Conservation (phyloP, 2,888 invertebrate genomes). For the Synergus umbraculus region DNA sequence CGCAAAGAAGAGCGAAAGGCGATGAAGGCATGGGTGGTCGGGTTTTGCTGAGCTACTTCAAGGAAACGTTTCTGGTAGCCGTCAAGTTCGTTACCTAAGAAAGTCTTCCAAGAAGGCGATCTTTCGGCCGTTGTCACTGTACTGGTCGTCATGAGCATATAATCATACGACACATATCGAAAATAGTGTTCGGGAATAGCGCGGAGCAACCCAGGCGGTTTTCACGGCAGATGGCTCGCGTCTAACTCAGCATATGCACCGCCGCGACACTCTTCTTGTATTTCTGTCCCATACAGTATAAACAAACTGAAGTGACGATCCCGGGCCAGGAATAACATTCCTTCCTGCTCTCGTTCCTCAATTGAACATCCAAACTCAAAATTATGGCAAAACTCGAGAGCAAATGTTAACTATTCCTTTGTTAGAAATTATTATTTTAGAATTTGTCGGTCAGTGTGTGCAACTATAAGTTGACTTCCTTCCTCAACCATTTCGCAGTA, state of each 20-base stretch:
- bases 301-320: constrained; percentile 75
- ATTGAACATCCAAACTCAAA: constrained; percentile 42
- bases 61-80: constrained; percentile 63
- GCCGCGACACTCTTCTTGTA: constrained; percentile 73
- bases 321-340: constrained; percentile 73
- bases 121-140: constrained; percentile 62
- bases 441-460: neutral
- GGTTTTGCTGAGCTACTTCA: constrained; percentile 49
- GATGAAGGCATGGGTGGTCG: constrained; percentile 58
- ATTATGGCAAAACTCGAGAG: neutral
- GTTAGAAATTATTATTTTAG: neutral
- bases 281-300: constrained; percentile 75
- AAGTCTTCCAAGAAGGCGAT: constrained; percentile 61
- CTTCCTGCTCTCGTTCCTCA: constrained; percentile 14
- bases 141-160: constrained; percentile 62
- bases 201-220: constrained; percentile 46
- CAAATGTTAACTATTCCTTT: too few species aligned
- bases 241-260: constrained; percentile 58
- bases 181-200: constrained; percentile 65
- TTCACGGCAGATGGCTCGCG: constrained; percentile 71
- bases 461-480: neutral
- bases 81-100: constrained; percentile 62
- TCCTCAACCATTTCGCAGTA: neutral
- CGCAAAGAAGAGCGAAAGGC: constrained; percentile 27
- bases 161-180: constrained; percentile 56